Evolutionary conservation across 2,797 vertebrate genomes (phyloP).

Genomic region (Neostethus bicornis): DNA sequence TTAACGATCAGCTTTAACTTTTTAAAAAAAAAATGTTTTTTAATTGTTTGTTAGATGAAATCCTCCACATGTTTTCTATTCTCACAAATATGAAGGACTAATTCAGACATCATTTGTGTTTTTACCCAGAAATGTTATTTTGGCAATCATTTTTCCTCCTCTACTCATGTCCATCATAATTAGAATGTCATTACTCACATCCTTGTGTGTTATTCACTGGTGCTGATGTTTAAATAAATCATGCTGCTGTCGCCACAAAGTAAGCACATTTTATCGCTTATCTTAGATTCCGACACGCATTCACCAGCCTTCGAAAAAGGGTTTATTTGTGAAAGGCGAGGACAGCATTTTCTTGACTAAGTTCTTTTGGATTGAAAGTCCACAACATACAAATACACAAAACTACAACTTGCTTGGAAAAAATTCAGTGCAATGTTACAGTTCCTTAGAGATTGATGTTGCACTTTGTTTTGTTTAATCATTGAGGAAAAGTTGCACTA

Average conservation of each 20-base stretch:
- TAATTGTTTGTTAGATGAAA: too few species aligned
- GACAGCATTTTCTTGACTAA: constrained; percentile 59
- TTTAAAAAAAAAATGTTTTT: too few species aligned
- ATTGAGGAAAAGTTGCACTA: background rate
- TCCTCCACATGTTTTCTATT: background rate
- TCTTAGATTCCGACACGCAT: constrained; percentile 80
- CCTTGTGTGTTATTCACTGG: constrained; percentile 79
- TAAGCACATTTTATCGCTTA: constrained; percentile 84
- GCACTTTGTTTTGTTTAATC: background rate
- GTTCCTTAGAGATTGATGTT: background rate
- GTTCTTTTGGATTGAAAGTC: constrained; percentile 1
- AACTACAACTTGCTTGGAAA: background rate
- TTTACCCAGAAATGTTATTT: background rate
- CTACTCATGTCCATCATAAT: constrained; percentile 40
- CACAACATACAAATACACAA: background rate
- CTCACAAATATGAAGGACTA: constrained; percentile 6
- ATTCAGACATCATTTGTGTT: background rate
- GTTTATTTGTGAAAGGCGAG: constrained; percentile 85
- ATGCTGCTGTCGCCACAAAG: constrained; percentile 84
- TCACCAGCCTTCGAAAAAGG: constrained; percentile 80
- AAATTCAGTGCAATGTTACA: background rate
- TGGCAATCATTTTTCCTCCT: background rate
- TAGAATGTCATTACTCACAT: constrained; percentile 82
- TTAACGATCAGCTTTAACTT: background rate
- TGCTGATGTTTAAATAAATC: constrained; percentile 78